Evolutionary conservation across 2,797 vertebrate genomes (phyloP).

Genomic region (Columba guinea): DNA sequence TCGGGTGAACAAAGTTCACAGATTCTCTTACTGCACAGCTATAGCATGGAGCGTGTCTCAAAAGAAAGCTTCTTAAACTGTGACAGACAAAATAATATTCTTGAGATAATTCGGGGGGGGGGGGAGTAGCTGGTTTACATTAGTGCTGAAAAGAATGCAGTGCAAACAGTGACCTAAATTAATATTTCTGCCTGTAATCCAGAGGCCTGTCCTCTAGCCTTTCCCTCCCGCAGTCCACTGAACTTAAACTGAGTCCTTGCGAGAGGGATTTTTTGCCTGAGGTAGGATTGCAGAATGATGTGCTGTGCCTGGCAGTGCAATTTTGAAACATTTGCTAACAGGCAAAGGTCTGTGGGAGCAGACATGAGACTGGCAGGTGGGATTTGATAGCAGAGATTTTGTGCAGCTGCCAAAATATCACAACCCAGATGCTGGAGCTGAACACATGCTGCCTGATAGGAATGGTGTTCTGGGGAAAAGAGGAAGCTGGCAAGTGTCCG

Average conservation of each 20-base stretch:
- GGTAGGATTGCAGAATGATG: neutral
- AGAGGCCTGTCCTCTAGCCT: neutral
- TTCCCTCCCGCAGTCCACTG: neutral
- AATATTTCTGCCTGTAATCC: neutral
- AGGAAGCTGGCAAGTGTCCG: constrained; percentile 23
- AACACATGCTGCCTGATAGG: constrained; percentile 32
- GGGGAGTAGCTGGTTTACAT: neutral
- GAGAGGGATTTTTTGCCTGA: neutral
- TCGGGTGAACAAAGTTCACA: neutral
- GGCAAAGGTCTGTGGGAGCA: constrained; percentile 61
- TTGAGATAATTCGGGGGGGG: neutral
- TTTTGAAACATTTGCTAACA: constrained; percentile 52
- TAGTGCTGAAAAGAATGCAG: constrained; percentile 1
- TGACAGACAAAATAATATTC: neutral
- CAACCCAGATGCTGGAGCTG: constrained; percentile 56
- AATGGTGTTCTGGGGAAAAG: constrained; percentile 28
- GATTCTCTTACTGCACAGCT: neutral
- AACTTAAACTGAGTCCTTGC: constrained; percentile 14
- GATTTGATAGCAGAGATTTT: constrained; percentile 55
- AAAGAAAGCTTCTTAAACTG: constrained; percentile 30
- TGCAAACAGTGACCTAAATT: constrained; percentile 8
- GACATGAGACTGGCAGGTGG: constrained; percentile 62
- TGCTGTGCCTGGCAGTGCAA: constrained; percentile 25
- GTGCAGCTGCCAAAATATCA: constrained; percentile 58
- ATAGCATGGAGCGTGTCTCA: neutral